Evolutionary conservation across 64 coral and sea anemone genomes (phyloP).

Genomic region (Cladopsammia gracilis): DNA sequence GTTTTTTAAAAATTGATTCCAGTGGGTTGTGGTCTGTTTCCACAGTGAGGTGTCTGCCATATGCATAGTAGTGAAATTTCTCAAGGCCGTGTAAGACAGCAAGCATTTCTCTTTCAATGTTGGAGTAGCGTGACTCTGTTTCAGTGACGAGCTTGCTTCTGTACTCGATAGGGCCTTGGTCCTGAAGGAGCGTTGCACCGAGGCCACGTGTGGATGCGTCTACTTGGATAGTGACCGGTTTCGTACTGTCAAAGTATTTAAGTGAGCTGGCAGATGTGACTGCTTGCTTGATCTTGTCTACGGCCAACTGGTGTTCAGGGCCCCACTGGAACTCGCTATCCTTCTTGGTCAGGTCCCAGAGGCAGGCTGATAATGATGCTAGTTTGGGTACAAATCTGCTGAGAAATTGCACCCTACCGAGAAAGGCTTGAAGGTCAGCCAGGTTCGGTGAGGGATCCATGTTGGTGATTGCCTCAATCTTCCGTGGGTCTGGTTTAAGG

Average conservation of each 20-base stretch:
- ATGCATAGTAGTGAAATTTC: slow-evolving; percentile 67
- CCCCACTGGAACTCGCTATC: slow-evolving; percentile 54
- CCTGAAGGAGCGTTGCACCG: slow-evolving; percentile 50
- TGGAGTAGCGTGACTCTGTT: slow-evolving; percentile 60
- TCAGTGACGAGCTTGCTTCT: slow-evolving; percentile 65
- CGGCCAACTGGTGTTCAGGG: slow-evolving; percentile 70
- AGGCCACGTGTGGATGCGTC: slow-evolving; percentile 66
- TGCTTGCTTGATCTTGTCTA: slow-evolving; percentile 50
- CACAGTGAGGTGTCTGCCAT: slow-evolving; percentile 27
- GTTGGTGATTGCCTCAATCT: slow-evolving; percentile 68
- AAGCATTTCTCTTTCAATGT: slow-evolving; percentile 69
- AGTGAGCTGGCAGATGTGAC: slow-evolving; percentile 57
- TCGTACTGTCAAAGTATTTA: slow-evolving; percentile 55
- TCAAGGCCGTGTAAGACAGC: slow-evolving; percentile 58
- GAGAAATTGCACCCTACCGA: slow-evolving; percentile 72
- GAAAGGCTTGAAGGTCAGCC: slow-evolving; percentile 73
- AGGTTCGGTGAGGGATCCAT: slow-evolving; percentile 69
- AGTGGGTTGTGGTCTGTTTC: slow-evolving; percentile 49
- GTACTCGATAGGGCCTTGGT: slow-evolving; percentile 55
- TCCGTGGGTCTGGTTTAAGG: slow-evolving; percentile 58
- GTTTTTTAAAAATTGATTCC: slow-evolving; percentile 75
- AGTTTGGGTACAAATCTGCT: slow-evolving; percentile 64
- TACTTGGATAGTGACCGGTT: slow-evolving; percentile 70
- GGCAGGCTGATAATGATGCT: slow-evolving; percentile 40
- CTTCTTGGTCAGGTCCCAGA: slow-evolving; percentile 67